Evolutionary conservation across 2,113 vertebrate genomes (phyloP).

Genomic region (Natator depressus): DNA sequence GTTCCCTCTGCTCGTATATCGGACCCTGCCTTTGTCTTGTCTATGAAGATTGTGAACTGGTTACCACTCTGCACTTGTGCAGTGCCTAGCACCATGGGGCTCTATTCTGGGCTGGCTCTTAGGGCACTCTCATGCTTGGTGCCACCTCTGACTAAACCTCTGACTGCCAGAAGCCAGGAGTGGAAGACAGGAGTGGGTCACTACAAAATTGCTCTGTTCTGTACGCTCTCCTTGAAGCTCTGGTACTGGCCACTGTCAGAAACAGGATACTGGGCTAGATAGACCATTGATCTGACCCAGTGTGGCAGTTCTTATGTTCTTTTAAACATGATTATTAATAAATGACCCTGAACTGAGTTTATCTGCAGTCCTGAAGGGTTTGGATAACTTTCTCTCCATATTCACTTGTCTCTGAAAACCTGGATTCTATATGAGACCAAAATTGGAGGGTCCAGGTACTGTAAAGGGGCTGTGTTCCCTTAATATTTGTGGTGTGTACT

Average conservation of each 20-base stretch:
- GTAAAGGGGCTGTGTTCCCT: neutral
- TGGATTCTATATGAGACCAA: neutral
- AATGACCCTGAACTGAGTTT: neutral
- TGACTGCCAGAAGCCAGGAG: neutral
- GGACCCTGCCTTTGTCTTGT: neutral
- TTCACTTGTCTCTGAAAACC: neutral
- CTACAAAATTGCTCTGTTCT: neutral
- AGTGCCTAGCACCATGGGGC: neutral
- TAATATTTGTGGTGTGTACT: constrained; percentile 25
- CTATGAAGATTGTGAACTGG: neutral
- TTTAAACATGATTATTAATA: neutral
- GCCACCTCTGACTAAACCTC: neutral
- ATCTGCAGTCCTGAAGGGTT: neutral
- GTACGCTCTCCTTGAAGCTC: neutral
- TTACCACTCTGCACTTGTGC: neutral
- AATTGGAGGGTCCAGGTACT: neutral
- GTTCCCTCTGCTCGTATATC: neutral
- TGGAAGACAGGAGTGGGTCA: neutral
- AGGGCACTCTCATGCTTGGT: neutral
- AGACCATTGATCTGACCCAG: neutral
- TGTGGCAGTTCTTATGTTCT: neutral
- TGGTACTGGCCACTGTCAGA: neutral
- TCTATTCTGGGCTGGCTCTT: neutral
- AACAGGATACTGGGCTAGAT: neutral
- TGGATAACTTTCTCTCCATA: neutral